Evolutionary conservation across 2,888 invertebrate species (phyloP).

Genomic region (Metalampra italica): DNA sequence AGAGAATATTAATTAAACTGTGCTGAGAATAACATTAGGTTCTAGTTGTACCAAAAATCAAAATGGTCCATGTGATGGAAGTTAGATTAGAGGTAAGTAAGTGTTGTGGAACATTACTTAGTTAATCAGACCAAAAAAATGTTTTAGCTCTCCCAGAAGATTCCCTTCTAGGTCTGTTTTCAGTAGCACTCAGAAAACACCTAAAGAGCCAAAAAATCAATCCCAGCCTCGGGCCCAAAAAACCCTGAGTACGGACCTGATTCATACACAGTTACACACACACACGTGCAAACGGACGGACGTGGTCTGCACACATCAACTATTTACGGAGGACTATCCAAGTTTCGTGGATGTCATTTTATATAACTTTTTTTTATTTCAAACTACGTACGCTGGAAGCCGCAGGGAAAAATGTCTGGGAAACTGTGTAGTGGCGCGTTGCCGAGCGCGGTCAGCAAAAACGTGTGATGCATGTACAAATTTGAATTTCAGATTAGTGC

Average conservation of each 20-base stretch:
- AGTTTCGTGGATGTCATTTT: conserved; percentile 15
- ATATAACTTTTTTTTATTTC: not conserved
- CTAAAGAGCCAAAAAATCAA: too few species aligned
- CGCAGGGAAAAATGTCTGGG: conserved; percentile 16
- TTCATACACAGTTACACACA: conserved; percentile 11
- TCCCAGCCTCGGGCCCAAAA: too few species aligned
- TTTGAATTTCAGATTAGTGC: conserved; percentile 9
- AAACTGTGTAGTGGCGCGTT: conserved; percentile 9
- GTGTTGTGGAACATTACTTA: too few species aligned
- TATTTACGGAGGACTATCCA: conserved; percentile 22
- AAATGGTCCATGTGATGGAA: too few species aligned
- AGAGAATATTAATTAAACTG: too few species aligned
- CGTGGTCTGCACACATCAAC: conserved; percentile 36
- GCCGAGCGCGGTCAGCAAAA: conserved; percentile 9
- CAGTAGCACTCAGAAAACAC: too few species aligned
- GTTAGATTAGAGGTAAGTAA: conserved; percentile 1
- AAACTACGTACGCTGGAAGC: not conserved
- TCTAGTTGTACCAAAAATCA: too few species aligned
- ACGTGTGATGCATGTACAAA: conserved; percentile 13
- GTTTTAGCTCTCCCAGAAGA: too few species aligned
- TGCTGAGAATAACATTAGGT: conserved; percentile 4
- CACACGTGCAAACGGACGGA: conserved; percentile 40
- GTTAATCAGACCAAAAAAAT: too few species aligned
- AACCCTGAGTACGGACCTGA: too few species aligned
- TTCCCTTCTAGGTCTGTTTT: too few species aligned